Percentiles rank a stretch among this genome's conserved stretches.
Conservation (phyloP, 2,113 vertebrate genomes). For the Coptodon rendalli region DNA sequence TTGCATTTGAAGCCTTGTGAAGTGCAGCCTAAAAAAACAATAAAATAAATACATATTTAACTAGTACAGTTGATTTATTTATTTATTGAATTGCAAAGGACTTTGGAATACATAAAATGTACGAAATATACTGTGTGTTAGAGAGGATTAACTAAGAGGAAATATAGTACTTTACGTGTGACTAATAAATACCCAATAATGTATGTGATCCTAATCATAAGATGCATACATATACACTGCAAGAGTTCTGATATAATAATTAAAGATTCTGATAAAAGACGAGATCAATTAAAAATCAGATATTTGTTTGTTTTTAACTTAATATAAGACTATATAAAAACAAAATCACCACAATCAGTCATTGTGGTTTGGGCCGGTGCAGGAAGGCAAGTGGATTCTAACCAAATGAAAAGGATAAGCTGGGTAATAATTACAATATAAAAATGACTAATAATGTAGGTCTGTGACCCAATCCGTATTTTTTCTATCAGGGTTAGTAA, state of each 20-base stretch:
- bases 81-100: background rate
- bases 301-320: background rate
- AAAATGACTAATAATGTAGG: background rate
- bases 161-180: background rate
- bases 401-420: background rate
- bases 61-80: accelerated
- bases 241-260: background rate
- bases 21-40: background rate
- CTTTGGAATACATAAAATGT: background rate
- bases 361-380: background rate
- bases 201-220: too few species aligned
- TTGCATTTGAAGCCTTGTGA: background rate
- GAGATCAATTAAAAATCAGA: background rate
- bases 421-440: background rate
- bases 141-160: background rate
- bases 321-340: background rate
- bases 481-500: background rate
- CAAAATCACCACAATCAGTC: background rate
- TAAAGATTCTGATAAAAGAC: background rate
- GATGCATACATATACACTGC: accelerated
- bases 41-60: background rate
- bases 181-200: background rate
- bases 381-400: background rate
- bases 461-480: background rate
- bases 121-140: background rate